phyloP scores from a whole-genome alignment of 1,140 invertebrate species.

The Pygmarrhopalites habei region DNA sequence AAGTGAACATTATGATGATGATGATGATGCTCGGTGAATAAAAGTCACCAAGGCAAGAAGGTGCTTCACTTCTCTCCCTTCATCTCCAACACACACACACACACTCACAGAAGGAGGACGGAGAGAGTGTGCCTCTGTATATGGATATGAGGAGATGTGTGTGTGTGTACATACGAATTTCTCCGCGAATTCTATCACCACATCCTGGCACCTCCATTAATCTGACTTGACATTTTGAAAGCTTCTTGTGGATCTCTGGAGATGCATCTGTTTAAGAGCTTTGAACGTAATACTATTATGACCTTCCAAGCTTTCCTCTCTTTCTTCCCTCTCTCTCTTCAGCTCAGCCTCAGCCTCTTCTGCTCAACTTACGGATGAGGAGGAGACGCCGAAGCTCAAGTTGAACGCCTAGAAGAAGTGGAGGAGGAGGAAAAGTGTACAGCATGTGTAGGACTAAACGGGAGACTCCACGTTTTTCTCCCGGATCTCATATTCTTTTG shows the following conservation, averaged over 20 bases:
- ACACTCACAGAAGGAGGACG: background rate
- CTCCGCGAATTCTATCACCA: slow-evolving; percentile 30
- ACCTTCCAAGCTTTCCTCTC: background rate
- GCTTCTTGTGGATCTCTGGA: slow-evolving; percentile 35
- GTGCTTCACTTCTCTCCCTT: too few relatives aligned
- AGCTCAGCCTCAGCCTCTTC: too few relatives aligned
- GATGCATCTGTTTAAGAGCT: slow-evolving; percentile 35
- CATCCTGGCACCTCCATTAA: slow-evolving; percentile 33
- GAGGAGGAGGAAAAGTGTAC: too few relatives aligned
- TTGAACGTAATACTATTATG: slow-evolving; percentile 33
- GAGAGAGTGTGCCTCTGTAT: slow-evolving; percentile 7
- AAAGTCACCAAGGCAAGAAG: slow-evolving; percentile 11
- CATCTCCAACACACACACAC: background rate
- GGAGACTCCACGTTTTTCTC: too few relatives aligned
- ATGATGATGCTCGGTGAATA: slow-evolving; percentile 6
- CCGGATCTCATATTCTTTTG: too few relatives aligned
- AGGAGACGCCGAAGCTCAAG: too few relatives aligned
- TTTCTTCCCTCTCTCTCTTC: too few relatives aligned
- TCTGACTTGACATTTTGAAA: slow-evolving; percentile 35
- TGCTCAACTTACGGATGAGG: too few relatives aligned
- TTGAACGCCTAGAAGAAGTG: too few relatives aligned
- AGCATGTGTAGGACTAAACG: too few relatives aligned
- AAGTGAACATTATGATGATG: slow-evolving; percentile 19
- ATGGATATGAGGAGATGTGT: too few relatives aligned
- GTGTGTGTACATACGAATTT: slow-evolving; percentile 29